Conservation (phyloP, 2,113 vertebrate genomes). For the Mystacornis crossleyi region DNA sequence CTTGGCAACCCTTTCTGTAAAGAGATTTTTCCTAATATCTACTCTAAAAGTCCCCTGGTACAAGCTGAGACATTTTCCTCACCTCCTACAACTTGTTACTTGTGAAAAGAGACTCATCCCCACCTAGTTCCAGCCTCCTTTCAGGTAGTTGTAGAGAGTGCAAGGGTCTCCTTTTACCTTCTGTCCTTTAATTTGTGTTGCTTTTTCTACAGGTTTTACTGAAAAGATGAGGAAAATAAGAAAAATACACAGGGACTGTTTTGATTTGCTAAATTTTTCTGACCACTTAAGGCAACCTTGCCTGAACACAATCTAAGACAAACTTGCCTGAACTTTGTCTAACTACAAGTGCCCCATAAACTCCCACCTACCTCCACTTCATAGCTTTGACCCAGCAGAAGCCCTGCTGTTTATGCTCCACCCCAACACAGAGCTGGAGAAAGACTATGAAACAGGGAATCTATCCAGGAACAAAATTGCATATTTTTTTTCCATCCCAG, state of each 20-base stretch:
- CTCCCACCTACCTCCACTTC: not conserved
- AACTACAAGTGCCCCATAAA: not conserved
- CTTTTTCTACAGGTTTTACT: not conserved
- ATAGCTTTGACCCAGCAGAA: not conserved
- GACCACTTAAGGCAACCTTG: not conserved
- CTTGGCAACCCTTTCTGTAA: not conserved
- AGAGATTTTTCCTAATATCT: not conserved
- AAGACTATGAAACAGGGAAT: slow-evolving; percentile 49
- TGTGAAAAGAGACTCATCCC: not conserved
- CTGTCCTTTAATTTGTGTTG: not conserved
- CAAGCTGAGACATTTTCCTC: not conserved
- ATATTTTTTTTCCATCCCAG: not conserved
- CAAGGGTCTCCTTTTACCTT: not conserved
- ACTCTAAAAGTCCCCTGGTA: not conserved
- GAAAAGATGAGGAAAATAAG: not conserved
- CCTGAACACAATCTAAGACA: not conserved
- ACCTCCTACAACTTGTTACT: not conserved
- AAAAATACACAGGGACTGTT: not conserved
- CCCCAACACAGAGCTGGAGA: not conserved
- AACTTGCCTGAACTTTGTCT: not conserved
- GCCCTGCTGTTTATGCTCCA: not conserved
- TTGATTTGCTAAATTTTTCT: not conserved
- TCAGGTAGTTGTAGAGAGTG: not conserved
- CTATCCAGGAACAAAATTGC: slow-evolving; percentile 55
- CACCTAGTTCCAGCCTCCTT: not conserved